These are phyloP conservation scores for Lerema accius DNA, from an alignment of 1,140 invertebrate genomes.

Conservation along the genomic window DNA sequence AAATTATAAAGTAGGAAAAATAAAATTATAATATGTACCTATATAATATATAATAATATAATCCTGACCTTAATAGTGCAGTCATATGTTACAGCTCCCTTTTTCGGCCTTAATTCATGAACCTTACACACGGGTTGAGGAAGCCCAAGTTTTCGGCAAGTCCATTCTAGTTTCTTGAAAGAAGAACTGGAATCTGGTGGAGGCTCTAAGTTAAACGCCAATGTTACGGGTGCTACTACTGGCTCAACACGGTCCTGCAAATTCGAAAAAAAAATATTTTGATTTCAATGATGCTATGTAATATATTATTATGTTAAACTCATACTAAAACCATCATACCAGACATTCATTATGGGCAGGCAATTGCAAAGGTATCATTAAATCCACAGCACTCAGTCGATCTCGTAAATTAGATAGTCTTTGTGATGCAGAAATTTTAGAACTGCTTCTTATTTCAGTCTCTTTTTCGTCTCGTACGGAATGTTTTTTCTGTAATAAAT, in stretches of 20 bases:
- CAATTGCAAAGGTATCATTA: conserved; percentile 65
- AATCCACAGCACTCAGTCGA: conserved; percentile 66
- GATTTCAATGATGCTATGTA: no score
- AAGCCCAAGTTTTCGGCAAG: conserved; percentile 70
- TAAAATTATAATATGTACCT: no score
- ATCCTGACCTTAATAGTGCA: conserved; percentile 63
- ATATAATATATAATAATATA: no score
- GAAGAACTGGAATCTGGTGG: conserved; percentile 66
- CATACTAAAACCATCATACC: conserved; percentile 41
- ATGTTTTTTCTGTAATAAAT: conserved; percentile 58
- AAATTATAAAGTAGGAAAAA: no score
- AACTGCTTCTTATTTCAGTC: conserved; percentile 49
- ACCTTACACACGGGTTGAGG: conserved; percentile 67
- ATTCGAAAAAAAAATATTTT: no score
- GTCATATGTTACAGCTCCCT: conserved; percentile 58
- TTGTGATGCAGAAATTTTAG: conserved; percentile 72
- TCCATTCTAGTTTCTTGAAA: conserved; percentile 70
- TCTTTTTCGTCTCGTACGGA: conserved; percentile 60
- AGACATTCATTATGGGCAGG: conserved; percentile 64
- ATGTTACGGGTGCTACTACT: conserved; percentile 52
- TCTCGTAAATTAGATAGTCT: conserved; percentile 70
- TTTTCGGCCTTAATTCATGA: conserved; percentile 54
- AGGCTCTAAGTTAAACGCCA: conserved; percentile 60
- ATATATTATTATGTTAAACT: no score
- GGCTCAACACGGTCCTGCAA: conserved; percentile 60